phyloP scores from a whole-genome alignment of 2,888 invertebrate genomes.

The Agrochola lychnidis region DNA sequence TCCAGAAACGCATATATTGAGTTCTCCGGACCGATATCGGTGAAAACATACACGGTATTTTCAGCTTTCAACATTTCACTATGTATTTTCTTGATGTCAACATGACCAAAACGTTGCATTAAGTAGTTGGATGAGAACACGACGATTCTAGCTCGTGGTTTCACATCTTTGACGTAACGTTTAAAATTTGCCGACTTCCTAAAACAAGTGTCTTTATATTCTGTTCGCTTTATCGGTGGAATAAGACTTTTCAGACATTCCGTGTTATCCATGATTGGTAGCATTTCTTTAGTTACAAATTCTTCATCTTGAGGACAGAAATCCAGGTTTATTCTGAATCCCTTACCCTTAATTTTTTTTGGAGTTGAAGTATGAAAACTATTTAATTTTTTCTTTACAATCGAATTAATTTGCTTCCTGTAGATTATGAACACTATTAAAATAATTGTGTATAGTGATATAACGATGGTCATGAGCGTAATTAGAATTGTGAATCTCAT shows the following conservation, averaged over 20 bases:
- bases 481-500: constrained; percentile 74
- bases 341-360: constrained; percentile 32
- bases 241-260: constrained; percentile 69
- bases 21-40: constrained; percentile 84
- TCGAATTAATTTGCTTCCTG: constrained; percentile 71
- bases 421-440: constrained; percentile 73
- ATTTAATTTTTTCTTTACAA: constrained; percentile 72
- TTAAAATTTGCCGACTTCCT: constrained; percentile 70
- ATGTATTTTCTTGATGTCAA: constrained; percentile 86
- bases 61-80: constrained; percentile 83
- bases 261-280: constrained; percentile 78
- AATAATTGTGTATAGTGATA: constrained; percentile 68
- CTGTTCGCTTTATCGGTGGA: constrained; percentile 69
- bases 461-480: constrained; percentile 68
- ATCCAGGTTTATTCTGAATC: constrained; percentile 73
- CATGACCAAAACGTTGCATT: constrained; percentile 82
- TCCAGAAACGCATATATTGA: constrained; percentile 86
- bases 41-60: constrained; percentile 83
- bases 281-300: constrained; percentile 81
- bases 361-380: constrained; percentile 47
- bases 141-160: constrained; percentile 73
- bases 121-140: constrained; percentile 86
- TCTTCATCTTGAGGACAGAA: constrained; percentile 81
- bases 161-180: constrained; percentile 70
- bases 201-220: constrained; percentile 67